Base-by-base conservation (phyloP, 35 echinoderm and acorn worm genomes). In the Nesometra sesokonis region DNA sequence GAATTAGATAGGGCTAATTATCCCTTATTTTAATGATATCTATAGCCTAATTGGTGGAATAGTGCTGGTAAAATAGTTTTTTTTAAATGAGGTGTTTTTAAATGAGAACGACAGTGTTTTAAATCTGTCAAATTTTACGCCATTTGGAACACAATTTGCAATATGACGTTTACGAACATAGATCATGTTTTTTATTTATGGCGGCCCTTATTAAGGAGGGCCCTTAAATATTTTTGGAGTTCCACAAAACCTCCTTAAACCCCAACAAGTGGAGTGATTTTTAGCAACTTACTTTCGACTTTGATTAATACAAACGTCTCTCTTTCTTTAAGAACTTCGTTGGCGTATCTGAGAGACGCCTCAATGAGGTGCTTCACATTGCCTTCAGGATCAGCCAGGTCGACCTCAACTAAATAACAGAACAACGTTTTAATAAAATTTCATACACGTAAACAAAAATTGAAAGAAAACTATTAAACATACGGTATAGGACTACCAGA, bases 251-350 rank as follows among this genome's bases (percentile, higher is more conserved):
- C 13, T 5, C 33, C 8, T 11, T 5, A 38, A 35, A 13, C 0
- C 17, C 17, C 17, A 83, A 34, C 5, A 83, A 15, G 21, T 35
- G 15, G 17, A 35, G 2, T 35, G 7, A 19, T 23, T 23, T 79
- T 37, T 34, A 77, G 38, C 38, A 30, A 93, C 94, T 91, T 88
- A 97, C 94, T 97, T 86, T 93, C 91, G 5, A 97, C 91, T 84
- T 86, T 90, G 29, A 97, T 85, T 27, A 97, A 77, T 11, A 97
- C 88, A 46, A 92, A 93, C 0, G 86, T 88, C 76, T 97, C 94
- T 78, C 94, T 85, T 46, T 93, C 94, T 77, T 88, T 93, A 15
- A 97, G 91, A 27, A 97, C 88, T 40, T 97, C 94, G 46, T 88
- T 97, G 36, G 94, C 94, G 82, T 97, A 97, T 52, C 86, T 83